Percentiles rank a stretch among this genome's conserved stretches.
These are phyloP conservation scores for Galeopsomyia nigrocyanea DNA, from an alignment of 2,888 invertebrate genomes.

Conservation along the genomic window DNA sequence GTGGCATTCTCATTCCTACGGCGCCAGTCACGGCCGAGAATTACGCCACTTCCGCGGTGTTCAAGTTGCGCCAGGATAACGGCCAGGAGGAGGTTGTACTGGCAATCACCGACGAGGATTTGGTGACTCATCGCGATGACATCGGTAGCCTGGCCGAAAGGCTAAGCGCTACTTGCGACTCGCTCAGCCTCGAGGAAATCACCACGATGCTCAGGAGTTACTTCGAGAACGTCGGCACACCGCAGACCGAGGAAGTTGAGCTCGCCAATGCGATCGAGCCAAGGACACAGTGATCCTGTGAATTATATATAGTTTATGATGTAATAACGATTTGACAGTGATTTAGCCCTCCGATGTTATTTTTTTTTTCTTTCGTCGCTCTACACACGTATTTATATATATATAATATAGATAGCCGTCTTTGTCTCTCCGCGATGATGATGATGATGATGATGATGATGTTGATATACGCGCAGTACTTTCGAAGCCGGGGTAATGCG, in stretches of 20 bases:
- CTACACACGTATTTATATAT: slow-evolving; percentile 19
- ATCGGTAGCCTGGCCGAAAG: slow-evolving; percentile 44
- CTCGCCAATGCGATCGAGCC: too few species aligned
- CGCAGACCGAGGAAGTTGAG: too few species aligned
- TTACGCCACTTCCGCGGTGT: slow-evolving; percentile 45
- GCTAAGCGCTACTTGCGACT: slow-evolving; percentile 45
- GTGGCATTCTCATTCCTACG: neutral
- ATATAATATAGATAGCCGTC: slow-evolving; percentile 41
- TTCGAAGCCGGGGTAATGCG: too few species aligned
- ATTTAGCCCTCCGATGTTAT: slow-evolving; percentile 39
- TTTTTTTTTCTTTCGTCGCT: slow-evolving; percentile 27
- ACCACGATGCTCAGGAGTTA: slow-evolving; percentile 46
- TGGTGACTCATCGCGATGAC: slow-evolving; percentile 46
- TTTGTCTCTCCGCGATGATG: slow-evolving; percentile 32
- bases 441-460: slow-evolving; percentile 7
- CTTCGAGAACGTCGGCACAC: slow-evolving; percentile 29
- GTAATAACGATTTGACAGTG: slow-evolving; percentile 46
- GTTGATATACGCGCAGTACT: too few species aligned
- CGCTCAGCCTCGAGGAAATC: slow-evolving; percentile 46
- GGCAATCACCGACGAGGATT: slow-evolving; percentile 48
- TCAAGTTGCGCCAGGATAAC: slow-evolving; percentile 40
- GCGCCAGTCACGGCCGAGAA: slow-evolving; percentile 19
- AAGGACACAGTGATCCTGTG: slow-evolving; percentile 33
- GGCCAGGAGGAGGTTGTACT: slow-evolving; percentile 46
- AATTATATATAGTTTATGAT: slow-evolving; percentile 47